Percentiles rank a stretch among this genome's conserved stretches.
These are phyloP conservation scores for Lepidocolaptes lacrymiger DNA, from an alignment of 2,797 vertebrate genomes.

Conservation along the genomic window DNA sequence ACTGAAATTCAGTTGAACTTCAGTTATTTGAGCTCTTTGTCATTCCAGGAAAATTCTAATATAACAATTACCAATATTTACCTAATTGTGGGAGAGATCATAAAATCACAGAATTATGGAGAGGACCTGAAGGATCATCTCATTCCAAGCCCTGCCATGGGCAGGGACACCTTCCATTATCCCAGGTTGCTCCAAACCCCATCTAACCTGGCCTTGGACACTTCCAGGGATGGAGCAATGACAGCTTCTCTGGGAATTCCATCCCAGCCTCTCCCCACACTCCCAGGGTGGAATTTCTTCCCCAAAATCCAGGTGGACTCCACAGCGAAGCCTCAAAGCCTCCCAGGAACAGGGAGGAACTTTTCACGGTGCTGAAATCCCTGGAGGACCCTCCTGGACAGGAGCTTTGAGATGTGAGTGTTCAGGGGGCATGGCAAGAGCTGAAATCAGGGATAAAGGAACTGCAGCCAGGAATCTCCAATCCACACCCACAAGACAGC, in stretches of 20 bases:
- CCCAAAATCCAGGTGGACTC: neutral
- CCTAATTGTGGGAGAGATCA: neutral
- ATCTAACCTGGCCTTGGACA: accelerated
- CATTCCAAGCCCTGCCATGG: neutral
- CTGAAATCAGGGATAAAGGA: neutral
- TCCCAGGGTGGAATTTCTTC: neutral
- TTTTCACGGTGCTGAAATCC: neutral
- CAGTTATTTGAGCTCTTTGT: neutral
- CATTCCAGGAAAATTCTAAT: neutral
- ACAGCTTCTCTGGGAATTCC: neutral
- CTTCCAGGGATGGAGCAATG: neutral
- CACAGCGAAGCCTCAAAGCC: neutral
- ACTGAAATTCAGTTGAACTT: neutral
- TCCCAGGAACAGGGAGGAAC: neutral
- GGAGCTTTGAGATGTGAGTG: neutral
- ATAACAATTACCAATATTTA: neutral
- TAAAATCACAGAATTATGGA: neutral
- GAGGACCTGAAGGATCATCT: neutral
- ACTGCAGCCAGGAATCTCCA: neutral
- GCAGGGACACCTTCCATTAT: neutral
- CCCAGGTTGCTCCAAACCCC: accelerated
- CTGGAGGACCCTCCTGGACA: neutral
- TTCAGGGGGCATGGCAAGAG: neutral
- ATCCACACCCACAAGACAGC: neutral
- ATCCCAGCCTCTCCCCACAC: neutral